phyloP scores from a whole-genome alignment of 1,140 invertebrate species.

The Pachypsylla venusta region DNA sequence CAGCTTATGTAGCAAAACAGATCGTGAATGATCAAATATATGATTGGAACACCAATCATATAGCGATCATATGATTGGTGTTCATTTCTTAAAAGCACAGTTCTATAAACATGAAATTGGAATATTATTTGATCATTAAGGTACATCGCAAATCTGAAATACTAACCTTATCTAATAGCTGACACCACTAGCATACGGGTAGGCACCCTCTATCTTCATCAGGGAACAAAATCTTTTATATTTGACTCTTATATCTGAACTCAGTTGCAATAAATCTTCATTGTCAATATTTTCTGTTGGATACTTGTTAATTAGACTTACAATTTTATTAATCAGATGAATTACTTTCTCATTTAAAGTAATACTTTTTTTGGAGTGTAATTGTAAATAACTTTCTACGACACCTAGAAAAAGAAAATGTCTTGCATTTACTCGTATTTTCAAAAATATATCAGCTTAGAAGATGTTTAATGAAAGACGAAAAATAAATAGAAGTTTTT shows the following conservation, averaged over 20 bases:
- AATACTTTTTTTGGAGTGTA: conserved; percentile 9
- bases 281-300: conserved; percentile 24
- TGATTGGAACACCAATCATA: too few species aligned
- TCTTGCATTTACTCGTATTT: neutral
- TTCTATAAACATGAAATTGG: too few species aligned
- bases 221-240: conserved; percentile 28
- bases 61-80: too few species aligned
- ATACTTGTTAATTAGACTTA: conserved; percentile 24
- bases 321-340: conserved; percentile 22
- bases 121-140: too few species aligned
- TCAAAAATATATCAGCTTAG: too few species aligned
- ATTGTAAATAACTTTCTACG: conserved; percentile 10
- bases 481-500: too few species aligned
- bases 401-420: neutral
- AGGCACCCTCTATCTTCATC: conserved; percentile 24
- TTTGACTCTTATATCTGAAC: conserved; percentile 24
- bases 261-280: conserved; percentile 23
- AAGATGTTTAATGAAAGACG: too few species aligned
- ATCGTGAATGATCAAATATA: too few species aligned
- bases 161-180: too few species aligned
- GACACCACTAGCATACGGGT: conserved; percentile 17
- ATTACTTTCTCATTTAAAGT: conserved; percentile 19
- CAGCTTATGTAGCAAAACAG: too few species aligned
- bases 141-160: too few species aligned
- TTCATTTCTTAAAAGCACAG: too few species aligned